Evolutionary conservation across 2,113 vertebrate genomes (phyloP), one percentile per base, ranked within the genome.

Genomic region (Tor tambroides): DNA sequence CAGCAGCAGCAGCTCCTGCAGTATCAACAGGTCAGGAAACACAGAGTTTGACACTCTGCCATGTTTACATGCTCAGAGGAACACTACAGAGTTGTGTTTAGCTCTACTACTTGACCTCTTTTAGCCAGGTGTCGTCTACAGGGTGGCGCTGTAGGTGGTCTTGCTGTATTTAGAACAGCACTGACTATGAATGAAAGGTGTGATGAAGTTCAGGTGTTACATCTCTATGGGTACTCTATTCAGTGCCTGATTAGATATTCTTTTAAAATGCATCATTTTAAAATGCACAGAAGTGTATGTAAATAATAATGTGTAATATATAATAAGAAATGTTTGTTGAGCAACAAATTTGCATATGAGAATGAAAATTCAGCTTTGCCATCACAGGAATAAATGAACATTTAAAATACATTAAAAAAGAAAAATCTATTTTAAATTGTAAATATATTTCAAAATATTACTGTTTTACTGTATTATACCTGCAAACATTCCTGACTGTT

Each of bases 1-100:
- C 94, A 92, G 84, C 94, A 92, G 84, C 94, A 95, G 15, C 94
- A 95, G 21, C 90, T 95, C 15, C 93, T 94, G 91, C 95, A 95
- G 85, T 95, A 94, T 89, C 95, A 95, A 89, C 90, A 91, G 82
- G 82, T 84, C n/a, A 32, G 28, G 28, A 30, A 82, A 23, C 46
- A 7, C n/a, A 35, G 15, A 8, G 41, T 30, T 28, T 28, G 75
- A 77, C 23, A n/a, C 0, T 23, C 38, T 67, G 38, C 41, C 80
- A 46, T 41, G 78, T 63, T 43, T 26, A 80, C 78, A 38, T 5
- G 30, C 32, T 80, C 78, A 35, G 49, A 30, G 26, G 9, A 78
- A 78, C 76, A 78, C 46, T 54, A 54, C 19, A 14, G 51, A 32
- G 46, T 38, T 59, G 17, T n/a, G 28, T 43, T 23, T 38, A 74